These are phyloP conservation scores for Thecocarcelia acutangulata DNA, from an alignment of 2,888 invertebrate genomes.

Conservation along the genomic window DNA sequence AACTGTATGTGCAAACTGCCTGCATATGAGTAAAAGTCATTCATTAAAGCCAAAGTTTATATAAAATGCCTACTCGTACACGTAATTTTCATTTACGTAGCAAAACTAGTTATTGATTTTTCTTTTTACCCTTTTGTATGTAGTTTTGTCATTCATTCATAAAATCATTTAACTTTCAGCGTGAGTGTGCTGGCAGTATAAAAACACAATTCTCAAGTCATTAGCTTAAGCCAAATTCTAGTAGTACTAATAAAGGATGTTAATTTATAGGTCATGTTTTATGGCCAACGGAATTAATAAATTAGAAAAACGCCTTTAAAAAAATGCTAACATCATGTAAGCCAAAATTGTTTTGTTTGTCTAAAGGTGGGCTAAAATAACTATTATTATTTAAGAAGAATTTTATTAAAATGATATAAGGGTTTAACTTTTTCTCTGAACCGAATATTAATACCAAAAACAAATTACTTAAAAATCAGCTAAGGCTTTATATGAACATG, in stretches of 20 bases:
- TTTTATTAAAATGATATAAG: no score
- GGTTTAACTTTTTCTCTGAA: no score
- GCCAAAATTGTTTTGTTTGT: conserved; percentile 14
- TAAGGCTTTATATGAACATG: no score
- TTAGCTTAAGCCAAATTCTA: background rate
- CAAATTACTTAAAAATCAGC: no score
- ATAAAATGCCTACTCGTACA: conserved; percentile 17
- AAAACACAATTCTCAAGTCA: background rate
- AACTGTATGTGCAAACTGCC: background rate
- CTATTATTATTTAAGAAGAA: background rate
- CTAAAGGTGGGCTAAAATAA: conserved; percentile 32
- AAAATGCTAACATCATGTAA: background rate
- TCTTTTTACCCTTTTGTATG: conserved; percentile 4
- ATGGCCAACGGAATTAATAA: conserved; percentile 32
- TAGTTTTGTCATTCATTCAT: conserved; percentile 60
- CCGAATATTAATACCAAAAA: no score
- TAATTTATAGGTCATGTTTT: conserved; percentile 63
- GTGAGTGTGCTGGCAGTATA: background rate
- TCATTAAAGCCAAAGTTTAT: conserved; percentile 64
- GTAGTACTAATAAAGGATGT: conserved; percentile 6
- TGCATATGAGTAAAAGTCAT: conserved; percentile 59
- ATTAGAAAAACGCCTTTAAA: conserved; percentile 27
- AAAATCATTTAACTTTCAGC: conserved; percentile 22
- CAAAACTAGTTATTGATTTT: conserved; percentile 50
- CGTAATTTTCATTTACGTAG: conserved; percentile 43